Evolutionary conservation across 2,888 invertebrate species (phyloP).

Genomic region (Pterobdella sp.): DNA sequence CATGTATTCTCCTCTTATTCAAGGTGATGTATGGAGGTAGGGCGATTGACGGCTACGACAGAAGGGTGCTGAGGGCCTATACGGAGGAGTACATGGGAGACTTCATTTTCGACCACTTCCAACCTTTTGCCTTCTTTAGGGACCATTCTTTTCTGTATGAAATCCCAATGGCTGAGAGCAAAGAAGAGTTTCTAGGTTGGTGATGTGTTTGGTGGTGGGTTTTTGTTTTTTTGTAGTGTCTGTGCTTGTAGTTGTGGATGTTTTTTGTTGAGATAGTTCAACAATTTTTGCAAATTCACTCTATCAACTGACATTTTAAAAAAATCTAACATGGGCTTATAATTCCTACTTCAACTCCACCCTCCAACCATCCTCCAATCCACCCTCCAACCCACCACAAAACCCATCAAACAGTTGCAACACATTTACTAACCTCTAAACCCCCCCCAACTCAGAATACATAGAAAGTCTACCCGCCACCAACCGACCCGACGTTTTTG

Average conservation of each 20-base stretch:
- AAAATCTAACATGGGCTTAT: too few species aligned
- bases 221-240: background rate
- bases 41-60: slow-evolving; percentile 82
- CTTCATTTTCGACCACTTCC: slow-evolving; percentile 80
- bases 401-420: too few species aligned
- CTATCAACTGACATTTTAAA: too few species aligned
- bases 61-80: slow-evolving; percentile 74
- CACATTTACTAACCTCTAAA: background rate
- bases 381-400: background rate
- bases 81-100: slow-evolving; percentile 92
- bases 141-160: slow-evolving; percentile 69
- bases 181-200: slow-evolving; percentile 48
- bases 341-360: background rate
- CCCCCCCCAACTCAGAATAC: slow-evolving; percentile 55
- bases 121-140: slow-evolving; percentile 79
- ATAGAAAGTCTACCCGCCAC: slow-evolving; percentile 73
- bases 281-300: too few species aligned
- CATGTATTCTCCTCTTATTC: background rate
- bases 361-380: background rate
- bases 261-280: background rate
- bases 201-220: background rate
- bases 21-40: slow-evolving; percentile 89
- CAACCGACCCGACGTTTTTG: slow-evolving; percentile 83
- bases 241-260: background rate
- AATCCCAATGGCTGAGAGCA: slow-evolving; percentile 59